These are phyloP conservation scores for Pimpla rufipes DNA, from an alignment of 2,888 invertebrate species.

Conservation along the genomic window DNA sequence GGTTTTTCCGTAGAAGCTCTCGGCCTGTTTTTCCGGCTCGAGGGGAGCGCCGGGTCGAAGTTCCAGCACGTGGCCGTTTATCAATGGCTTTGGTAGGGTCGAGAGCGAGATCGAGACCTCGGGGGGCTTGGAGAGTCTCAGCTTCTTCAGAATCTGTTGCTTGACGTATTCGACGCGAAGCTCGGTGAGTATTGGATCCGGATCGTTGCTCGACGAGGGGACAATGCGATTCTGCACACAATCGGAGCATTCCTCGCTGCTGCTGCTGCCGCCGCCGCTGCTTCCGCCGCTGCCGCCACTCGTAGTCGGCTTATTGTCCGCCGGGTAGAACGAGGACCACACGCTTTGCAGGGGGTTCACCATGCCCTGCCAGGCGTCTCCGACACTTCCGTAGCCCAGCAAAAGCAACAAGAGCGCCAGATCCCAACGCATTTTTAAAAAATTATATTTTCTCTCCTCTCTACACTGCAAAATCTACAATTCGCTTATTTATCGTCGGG, in stretches of 20 bases:
- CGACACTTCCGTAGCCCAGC: constrained; percentile 61
- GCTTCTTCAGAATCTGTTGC: constrained; percentile 93
- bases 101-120: constrained; percentile 88
- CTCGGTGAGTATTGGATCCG: constrained; percentile 86
- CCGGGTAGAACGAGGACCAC: constrained; percentile 78
- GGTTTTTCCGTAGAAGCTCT: constrained; percentile 94
- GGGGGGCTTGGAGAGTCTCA: constrained; percentile 92
- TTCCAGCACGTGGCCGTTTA: constrained; percentile 89
- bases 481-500: not conserved
- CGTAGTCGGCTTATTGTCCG: constrained; percentile 59
- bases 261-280: not conserved
- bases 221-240: constrained; percentile 79
- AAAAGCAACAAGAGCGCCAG: constrained; percentile 63
- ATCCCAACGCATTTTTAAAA: constrained; percentile 71
- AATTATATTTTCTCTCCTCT: constrained; percentile 2
- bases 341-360: constrained; percentile 79
- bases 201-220: constrained; percentile 75
- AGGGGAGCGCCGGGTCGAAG: constrained; percentile 86
- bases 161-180: constrained; percentile 93
- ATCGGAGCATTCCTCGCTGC: constrained; percentile 74
- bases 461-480: not conserved
- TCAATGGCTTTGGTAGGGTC: constrained; percentile 91
- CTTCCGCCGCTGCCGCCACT: constrained; percentile 39
- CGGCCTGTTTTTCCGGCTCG: constrained; percentile 88
- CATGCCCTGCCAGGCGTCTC: constrained; percentile 75